Evolutionary conservation across 2,888 invertebrate species (phyloP), one percentile per base, ranked within the genome.

Genomic region (Nemurella pictetii): DNA sequence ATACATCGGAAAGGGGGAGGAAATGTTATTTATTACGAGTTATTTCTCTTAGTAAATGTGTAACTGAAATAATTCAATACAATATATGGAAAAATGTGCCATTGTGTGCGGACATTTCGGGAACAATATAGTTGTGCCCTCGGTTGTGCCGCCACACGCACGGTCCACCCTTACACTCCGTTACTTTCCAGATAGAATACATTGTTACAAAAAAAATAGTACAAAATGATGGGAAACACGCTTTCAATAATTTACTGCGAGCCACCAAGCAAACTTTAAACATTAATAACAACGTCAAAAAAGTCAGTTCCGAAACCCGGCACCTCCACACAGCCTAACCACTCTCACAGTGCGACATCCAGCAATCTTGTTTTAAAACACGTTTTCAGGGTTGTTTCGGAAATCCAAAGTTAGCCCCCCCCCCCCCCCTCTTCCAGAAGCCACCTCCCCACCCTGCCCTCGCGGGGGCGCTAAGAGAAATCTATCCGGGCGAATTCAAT

Each of bases 401-500:
- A 55, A 75, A 75, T 75, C 75, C 75, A 75, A 75, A 75, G 3
- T 20, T 2, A 77, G 77, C 12, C 74, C 74, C 25, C 5, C 25
- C 4, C 74, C 9, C 74, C 74, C 25, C 25, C 74, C 25, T 5
- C n/a, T n/a, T n/a, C n/a, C n/a, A n/a, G n/a, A n/a, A n/a, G n/a
- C 74, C 74, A 15, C 55, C 28, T 26, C 30, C 32, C 80, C 80
- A 30, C 3, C 32, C 32, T 20, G 2, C 4, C 32, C 82, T 26
- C 82, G 82, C 82, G 82, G 55, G 72, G 82, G 82, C 30, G 82
- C 81, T 27, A 78, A 78, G 32, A 80, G 80, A 80, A 80, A 32
- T 80, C 82, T 82, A 82, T 82, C 73, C 55, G 36, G 55, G n/a
- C 82, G 82, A 82, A 82, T 82, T 82, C 82, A 82, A 82, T 82